Evolutionary conservation across 1,140 invertebrate genomes (phyloP).

Genomic region (Pomacea maculata): DNA sequence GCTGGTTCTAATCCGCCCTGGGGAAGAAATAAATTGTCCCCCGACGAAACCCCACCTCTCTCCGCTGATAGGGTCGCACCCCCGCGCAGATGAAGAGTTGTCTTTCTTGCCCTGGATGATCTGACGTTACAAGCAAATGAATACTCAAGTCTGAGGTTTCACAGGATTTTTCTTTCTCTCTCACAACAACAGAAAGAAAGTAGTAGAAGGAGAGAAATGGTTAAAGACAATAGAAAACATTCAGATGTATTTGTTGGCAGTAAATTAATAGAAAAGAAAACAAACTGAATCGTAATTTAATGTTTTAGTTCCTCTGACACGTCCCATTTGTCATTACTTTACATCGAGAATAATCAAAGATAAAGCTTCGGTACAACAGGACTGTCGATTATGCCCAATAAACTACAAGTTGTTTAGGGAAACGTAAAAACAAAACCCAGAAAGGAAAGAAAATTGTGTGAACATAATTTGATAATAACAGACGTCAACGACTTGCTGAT

Average conservation of each 20-base stretch:
- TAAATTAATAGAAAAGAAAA: not conserved
- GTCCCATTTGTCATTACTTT: not conserved
- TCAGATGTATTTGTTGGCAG: not conserved
- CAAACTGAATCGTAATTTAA: no score
- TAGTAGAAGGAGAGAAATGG: not conserved
- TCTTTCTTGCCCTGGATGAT: no score
- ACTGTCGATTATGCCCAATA: no score
- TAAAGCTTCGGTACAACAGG: not conserved
- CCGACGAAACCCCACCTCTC: not conserved
- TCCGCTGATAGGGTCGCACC: slow-evolving; percentile 10
- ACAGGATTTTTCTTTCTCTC: no score
- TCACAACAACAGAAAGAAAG: not conserved
- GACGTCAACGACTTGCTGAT: no score
- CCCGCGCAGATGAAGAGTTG: not conserved
- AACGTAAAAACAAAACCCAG: no score
- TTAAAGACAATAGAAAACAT: not conserved
- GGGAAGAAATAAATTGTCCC: slow-evolving; percentile 21
- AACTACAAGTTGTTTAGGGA: no score
- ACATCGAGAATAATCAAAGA: not conserved
- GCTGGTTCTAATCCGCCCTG: slow-evolving; percentile 4
- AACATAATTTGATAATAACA: no score
- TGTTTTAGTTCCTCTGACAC: not conserved
- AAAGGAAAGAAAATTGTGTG: no score
- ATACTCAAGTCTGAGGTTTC: no score
- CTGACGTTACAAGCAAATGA: no score